These are phyloP conservation scores for Drosophila elegans DNA, from an alignment of 1,140 invertebrate species.

Conservation along the genomic window DNA sequence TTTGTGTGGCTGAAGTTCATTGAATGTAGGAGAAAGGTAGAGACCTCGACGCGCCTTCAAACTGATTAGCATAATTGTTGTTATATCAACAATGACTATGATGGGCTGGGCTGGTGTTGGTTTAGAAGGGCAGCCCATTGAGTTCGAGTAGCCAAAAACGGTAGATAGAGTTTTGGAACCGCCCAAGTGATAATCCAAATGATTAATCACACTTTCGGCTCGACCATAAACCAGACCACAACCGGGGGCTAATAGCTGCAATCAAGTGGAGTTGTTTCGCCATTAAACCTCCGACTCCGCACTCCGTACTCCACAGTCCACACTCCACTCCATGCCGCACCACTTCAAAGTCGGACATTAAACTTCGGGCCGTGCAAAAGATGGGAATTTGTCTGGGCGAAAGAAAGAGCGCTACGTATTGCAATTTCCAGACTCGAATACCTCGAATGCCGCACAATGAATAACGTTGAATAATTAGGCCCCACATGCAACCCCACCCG, in stretches of 20 bases:
- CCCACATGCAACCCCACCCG: slow-evolving; percentile 66
- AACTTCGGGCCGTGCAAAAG: slow-evolving; percentile 65
- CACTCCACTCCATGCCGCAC: not conserved
- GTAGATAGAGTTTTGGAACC: slow-evolving; percentile 26
- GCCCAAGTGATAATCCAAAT: slow-evolving; percentile 39
- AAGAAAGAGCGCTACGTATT: slow-evolving; percentile 30
- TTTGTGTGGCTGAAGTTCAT: slow-evolving; percentile 51
- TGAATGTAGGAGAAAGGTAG: slow-evolving; percentile 71
- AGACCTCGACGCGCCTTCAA: slow-evolving; percentile 47
- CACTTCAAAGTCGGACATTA: slow-evolving; percentile 68
- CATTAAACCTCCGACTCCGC: slow-evolving; percentile 36
- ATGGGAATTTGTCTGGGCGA: slow-evolving; percentile 67
- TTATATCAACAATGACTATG: slow-evolving; percentile 67
- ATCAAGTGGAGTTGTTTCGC: slow-evolving; percentile 51
- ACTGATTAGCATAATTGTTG: slow-evolving; percentile 77
- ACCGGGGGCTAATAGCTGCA: slow-evolving; percentile 51
- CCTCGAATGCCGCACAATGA: slow-evolving; percentile 70
- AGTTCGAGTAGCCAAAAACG: slow-evolving; percentile 21
- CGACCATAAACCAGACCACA: slow-evolving; percentile 35
- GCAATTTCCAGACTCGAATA: slow-evolving; percentile 72
- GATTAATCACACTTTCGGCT: slow-evolving; percentile 30
- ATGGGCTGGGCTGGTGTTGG: slow-evolving; percentile 15
- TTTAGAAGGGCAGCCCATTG: slow-evolving; percentile 45
- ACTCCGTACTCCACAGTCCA: not conserved
- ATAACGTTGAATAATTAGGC: slow-evolving; percentile 66